Base-by-base conservation (phyloP, 1,140 invertebrate genomes). In the Lasaia peninsularis region DNA sequence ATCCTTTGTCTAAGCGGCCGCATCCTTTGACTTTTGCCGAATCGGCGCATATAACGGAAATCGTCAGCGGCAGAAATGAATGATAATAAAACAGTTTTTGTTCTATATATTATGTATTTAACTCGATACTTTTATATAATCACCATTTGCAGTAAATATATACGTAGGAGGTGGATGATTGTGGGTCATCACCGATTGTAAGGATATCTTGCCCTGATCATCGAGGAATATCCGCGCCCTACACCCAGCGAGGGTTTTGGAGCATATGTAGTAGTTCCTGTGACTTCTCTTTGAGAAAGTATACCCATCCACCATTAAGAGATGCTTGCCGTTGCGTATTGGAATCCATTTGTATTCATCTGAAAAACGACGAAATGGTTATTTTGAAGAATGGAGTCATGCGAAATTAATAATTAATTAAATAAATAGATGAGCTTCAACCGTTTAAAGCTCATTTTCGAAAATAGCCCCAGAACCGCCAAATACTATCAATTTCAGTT, bases 91-190 rank as follows among this genome's bases (percentile, higher is more conserved):
- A n/a, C n/a, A n/a, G n/a, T n/a, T n/a, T n/a, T n/a, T n/a, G n/a
- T n/a, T 28, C 24, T 28, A 7, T 7, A 5, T 28, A 28, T 28
- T 28, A 28, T 28, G 24, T 28, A 28, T 28, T 28, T 31, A 52
- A 55, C 16, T 56, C 31, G 55, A 57, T 28, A 49, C 31, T 57
- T 67, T 64, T n/a, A 73, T 37, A 37, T 64, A 70, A n/a, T 60
- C 52, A n/a, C 71, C 71, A 21, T 37, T 44, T 1, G 14, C 11
- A 1, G 68, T 68, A 2, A 52, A 14, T 9, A 53, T 24, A 33
- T 68, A 73, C 3, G 50, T 52, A 0, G 71, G 68, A n/a, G 63
- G 65, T 2, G 33, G 28, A 20, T 73, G 71, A 20, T 61, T 63
- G 32, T 71, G 71, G 0, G 51, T 12, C 37, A 40, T 40, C 3